Conservation (phyloP, 1,140 invertebrate species). For the Trichonephila clavata region DNA sequence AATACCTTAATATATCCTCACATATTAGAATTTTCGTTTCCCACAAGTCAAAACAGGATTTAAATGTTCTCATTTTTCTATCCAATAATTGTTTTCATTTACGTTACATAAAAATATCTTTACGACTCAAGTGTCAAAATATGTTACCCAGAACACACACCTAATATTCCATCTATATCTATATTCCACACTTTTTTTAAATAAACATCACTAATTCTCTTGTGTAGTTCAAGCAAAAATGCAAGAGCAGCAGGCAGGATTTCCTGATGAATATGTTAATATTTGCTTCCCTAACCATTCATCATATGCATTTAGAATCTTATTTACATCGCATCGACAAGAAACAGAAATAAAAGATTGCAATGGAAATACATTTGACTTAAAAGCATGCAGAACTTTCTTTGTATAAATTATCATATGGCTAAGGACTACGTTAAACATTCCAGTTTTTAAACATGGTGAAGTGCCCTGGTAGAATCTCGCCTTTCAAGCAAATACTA, state of each 20-base stretch:
- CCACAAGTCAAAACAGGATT: no score
- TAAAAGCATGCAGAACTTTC: neutral
- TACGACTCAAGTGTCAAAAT: no score
- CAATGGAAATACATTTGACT: neutral
- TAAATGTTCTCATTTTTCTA: no score
- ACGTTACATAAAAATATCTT: no score
- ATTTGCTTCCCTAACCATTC: neutral
- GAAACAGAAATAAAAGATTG: neutral
- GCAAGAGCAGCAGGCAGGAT: neutral
- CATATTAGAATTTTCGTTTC: no score
- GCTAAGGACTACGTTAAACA: constrained; percentile 42
- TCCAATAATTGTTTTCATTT: no score
- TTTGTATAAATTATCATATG: constrained; percentile 38
- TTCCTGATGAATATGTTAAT: constrained; percentile 18
- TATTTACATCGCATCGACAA: constrained; percentile 4
- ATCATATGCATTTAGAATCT: neutral
- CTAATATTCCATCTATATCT: no score
- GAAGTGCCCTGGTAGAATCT: neutral
- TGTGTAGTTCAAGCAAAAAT: neutral
- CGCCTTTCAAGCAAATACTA: constrained; percentile 5
- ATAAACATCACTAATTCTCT: no score
- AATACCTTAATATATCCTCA: no score
- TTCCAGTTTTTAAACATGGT: constrained; percentile 43
- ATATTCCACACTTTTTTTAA: no score
- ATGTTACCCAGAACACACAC: no score